Evolutionary conservation across 2,113 vertebrate species (phyloP).

Genomic region (Accipiter cooperii): DNA sequence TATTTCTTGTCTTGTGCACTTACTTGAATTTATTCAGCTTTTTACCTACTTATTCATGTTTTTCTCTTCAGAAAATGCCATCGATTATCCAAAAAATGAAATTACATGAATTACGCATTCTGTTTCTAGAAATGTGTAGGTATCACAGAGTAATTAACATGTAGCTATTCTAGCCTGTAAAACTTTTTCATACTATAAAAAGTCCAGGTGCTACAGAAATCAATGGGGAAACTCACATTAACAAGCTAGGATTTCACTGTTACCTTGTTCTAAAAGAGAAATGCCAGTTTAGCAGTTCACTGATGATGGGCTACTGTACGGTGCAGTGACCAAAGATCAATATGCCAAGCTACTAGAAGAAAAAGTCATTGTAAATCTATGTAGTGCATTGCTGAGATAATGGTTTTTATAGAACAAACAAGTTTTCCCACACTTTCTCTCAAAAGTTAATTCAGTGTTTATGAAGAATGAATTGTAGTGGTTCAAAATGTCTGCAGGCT

Average conservation of each 20-base stretch:
- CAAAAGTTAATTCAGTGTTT: not conserved
- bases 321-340: not conserved
- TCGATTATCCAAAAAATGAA: not conserved
- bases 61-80: conserved; percentile 62
- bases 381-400: not conserved
- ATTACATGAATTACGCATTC: conserved; percentile 18
- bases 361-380: not conserved
- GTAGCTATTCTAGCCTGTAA: not conserved
- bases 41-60: conserved; percentile 51
- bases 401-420: not conserved
- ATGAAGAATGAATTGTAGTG: not conserved
- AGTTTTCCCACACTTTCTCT: not conserved
- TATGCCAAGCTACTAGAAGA: not conserved
- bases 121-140: conserved; percentile 3
- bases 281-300: not conserved
- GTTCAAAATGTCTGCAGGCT: not conserved
- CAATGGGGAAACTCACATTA: not conserved
- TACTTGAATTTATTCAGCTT: conserved; percentile 45
- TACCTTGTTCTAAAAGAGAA: not conserved
- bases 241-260: not conserved
- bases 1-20: not conserved
- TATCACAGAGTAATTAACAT: conserved; percentile 1
- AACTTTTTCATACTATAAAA: not conserved
- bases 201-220: not conserved
- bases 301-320: not conserved